Evolutionary conservation across 2,797 vertebrate genomes (phyloP).

Genomic region (Crax fasciolata): DNA sequence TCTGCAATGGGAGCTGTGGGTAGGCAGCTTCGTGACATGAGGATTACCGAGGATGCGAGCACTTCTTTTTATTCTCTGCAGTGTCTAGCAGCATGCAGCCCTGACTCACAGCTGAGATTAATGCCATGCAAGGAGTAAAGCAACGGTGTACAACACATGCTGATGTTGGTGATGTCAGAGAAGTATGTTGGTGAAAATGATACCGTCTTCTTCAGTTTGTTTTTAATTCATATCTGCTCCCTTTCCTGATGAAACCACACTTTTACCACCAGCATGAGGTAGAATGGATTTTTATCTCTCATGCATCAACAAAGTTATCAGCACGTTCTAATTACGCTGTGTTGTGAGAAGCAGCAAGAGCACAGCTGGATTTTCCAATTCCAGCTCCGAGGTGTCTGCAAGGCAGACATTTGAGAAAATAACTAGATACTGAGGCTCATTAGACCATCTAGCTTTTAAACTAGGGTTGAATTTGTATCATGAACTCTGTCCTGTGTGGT

Average conservation of each 20-base stretch:
- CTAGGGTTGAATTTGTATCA: constrained; percentile 49
- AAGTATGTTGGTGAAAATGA: constrained; percentile 8
- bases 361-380: constrained; percentile 70
- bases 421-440: constrained; percentile 48
- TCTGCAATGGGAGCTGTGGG: background rate
- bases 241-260: constrained; percentile 58
- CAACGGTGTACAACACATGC: background rate
- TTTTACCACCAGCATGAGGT: constrained; percentile 65
- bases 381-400: constrained; percentile 54
- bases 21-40: background rate
- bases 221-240: constrained; percentile 60
- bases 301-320: constrained; percentile 68
- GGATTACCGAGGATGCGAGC: background rate
- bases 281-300: constrained; percentile 71
- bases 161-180: background rate
- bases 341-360: constrained; percentile 69
- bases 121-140: background rate
- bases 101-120: background rate
- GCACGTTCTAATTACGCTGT: constrained; percentile 69
- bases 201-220: background rate
- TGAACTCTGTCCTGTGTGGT: constrained; percentile 66
- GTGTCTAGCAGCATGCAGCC: background rate
- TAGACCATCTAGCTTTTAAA: constrained; percentile 68
- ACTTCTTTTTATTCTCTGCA: background rate
- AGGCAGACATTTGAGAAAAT: constrained; percentile 64